Evolutionary conservation across 2,113 vertebrate genomes (phyloP).

Genomic region (Corythornis vintsioides): DNA sequence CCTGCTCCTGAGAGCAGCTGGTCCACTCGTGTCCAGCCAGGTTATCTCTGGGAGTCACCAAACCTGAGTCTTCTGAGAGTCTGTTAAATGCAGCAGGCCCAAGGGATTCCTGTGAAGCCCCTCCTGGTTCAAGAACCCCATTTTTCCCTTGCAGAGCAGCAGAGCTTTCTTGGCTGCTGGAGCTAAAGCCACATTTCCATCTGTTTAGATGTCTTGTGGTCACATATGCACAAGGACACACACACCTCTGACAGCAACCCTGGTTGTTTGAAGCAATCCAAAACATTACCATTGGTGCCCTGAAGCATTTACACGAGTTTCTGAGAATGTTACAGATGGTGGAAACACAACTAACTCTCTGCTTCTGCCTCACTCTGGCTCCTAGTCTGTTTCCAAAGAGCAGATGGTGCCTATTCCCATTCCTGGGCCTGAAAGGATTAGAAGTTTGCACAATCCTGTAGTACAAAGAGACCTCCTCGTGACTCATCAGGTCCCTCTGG

Average conservation of each 20-base stretch:
- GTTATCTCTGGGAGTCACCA: neutral
- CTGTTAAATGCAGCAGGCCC: neutral
- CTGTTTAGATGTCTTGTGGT: neutral
- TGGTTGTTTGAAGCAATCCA: neutral
- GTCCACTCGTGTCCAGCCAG: fast-evolving
- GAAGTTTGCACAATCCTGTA: neutral
- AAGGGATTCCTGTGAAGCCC: neutral
- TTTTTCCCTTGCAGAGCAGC: neutral
- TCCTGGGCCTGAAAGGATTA: neutral
- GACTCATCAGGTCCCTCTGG: neutral
- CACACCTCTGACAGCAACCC: neutral
- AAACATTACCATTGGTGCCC: neutral
- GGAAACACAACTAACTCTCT: neutral
- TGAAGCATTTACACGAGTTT: neutral
- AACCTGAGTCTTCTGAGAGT: neutral
- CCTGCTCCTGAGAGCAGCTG: neutral
- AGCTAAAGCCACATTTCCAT: neutral
- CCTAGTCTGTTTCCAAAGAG: neutral
- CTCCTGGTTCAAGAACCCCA: neutral
- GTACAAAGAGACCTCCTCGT: neutral
- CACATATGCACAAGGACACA: neutral
- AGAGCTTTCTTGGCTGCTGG: neutral
- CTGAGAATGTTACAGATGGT: neutral
- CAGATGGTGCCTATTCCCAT: neutral
- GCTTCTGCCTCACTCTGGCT: neutral